These are phyloP conservation scores for Cephus cinctus DNA, from an alignment of 1,140 invertebrate species.

Conservation along the genomic window DNA sequence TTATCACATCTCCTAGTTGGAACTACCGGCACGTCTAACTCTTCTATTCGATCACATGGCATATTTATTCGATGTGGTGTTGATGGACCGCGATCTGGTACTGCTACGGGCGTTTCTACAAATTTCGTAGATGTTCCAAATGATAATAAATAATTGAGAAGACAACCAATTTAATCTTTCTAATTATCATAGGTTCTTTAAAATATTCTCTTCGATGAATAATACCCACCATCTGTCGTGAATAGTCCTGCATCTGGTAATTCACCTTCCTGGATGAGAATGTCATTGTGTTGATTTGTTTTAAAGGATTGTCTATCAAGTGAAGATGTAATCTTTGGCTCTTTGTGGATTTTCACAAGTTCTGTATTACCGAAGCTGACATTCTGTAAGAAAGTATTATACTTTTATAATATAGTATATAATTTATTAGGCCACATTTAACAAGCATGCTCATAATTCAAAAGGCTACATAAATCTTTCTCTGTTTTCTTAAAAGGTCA, in stretches of 20 bases:
- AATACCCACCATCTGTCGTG: conserved; percentile 32
- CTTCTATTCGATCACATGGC: conserved; percentile 29
- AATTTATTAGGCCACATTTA: neutral
- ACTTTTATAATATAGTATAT: neutral
- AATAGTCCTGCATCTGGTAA: conserved; percentile 25
- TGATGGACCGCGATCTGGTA: conserved; percentile 33
- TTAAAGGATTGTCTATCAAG: conserved; percentile 1
- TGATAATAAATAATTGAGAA: neutral
- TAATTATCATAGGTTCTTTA: neutral
- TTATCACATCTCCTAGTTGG: conserved; percentile 18
- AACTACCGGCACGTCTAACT: conserved; percentile 16
- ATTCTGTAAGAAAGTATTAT: conserved; percentile 1
- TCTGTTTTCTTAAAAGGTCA: neutral
- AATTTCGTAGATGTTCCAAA: conserved; percentile 7
- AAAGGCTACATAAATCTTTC: too few species aligned
- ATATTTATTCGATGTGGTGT: conserved; percentile 50
- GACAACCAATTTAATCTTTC: conserved; percentile 5
- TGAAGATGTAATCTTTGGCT: conserved; percentile 1
- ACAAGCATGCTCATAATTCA: too few species aligned
- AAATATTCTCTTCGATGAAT: neutral
- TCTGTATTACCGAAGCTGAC: neutral
- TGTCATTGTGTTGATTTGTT: conserved; percentile 14
- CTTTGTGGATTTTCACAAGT: conserved; percentile 1
- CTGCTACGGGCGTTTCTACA: conserved; percentile 39
- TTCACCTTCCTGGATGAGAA: conserved; percentile 9